Evolutionary conservation across 2,888 invertebrate species (phyloP), one percentile per base, ranked within the genome.

Genomic region (Drosophila paucipuncta): DNA sequence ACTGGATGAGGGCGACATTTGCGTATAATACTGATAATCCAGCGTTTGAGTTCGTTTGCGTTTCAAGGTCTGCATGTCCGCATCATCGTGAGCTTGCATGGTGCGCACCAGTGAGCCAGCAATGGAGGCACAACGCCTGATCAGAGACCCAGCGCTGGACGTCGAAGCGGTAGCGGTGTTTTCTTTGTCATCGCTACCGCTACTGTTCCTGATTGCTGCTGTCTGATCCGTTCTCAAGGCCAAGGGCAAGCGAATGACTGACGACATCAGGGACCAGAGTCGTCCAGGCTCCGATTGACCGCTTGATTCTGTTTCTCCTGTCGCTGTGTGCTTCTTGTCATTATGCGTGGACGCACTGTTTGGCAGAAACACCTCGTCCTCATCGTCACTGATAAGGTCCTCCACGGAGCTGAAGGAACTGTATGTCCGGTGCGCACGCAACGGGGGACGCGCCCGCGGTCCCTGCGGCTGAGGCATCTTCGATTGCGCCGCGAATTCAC

Each of bases 91-190:
- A 16, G 37, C 10, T 13, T 80, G 70, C 16, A 81, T 87, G 10
- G 82, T 71, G 60, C 92, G 87, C 37, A 91, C 91, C 52, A 92
- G 78, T 43, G 92, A 91, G 39, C 93, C 93, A 52, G 93, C 92
- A 76, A 92, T 92, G 31, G 93, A 93, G 31, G 92, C 92, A 59
- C 93, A 93, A 28, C 92, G 90, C 55, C 82, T 85, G 13, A 93
- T 87, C 2, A 93, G 62, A 0, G 92, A 91, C 11, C 83, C 82
- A 39, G 57, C 22, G 57, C 30, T 41, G 30, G 81, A 57, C 4
- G 30, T 78, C 7, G 65, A 49, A 52, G 55, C 50, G 0, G 69
- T 16, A 10, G 30, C n/a, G 7, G 57, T 30, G 52, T 83, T 89
- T 31, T 86, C 84, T 41, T 83, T 83, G 22, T 86, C 65, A 18